Percentiles rank a stretch among this genome's conserved stretches.
phyloP scores from a whole-genome alignment of 2,113 vertebrate genomes.

The Megaleporinus macrocephalus region DNA sequence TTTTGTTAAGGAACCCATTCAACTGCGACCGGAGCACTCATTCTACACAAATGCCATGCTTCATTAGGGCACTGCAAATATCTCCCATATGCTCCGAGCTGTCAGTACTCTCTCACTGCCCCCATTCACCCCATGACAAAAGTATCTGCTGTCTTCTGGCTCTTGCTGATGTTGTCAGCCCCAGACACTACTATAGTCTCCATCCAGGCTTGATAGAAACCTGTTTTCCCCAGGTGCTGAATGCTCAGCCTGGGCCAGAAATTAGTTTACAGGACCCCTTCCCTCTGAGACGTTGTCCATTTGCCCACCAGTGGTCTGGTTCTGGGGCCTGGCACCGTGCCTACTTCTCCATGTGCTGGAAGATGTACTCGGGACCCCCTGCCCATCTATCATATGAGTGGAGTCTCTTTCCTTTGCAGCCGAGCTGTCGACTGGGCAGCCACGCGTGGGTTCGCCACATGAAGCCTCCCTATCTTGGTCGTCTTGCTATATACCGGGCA shows the following conservation, averaged over 20 bases:
- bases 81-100: constrained; percentile 30
- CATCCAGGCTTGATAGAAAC: constrained; percentile 6
- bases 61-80: constrained; percentile 24
- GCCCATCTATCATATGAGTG: constrained; percentile 34
- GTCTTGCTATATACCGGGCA: constrained; percentile 14
- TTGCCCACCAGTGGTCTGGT: constrained; percentile 32
- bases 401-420: constrained; percentile 14
- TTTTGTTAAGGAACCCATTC: neutral
- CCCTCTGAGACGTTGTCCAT: constrained; percentile 12
- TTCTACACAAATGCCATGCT: neutral
- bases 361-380: constrained; percentile 32
- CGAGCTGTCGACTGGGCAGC: constrained; percentile 37
- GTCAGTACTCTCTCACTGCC: neutral
- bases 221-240: constrained; percentile 33
- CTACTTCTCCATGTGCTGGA: constrained; percentile 27
- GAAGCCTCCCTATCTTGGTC: constrained; percentile 8
- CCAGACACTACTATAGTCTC: constrained; percentile 29
- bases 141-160: constrained; percentile 17
- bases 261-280: constrained; percentile 19
- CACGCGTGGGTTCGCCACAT: neutral
- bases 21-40: neutral
- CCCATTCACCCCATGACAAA: neutral
- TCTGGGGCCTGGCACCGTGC: constrained; percentile 19
- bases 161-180: constrained; percentile 19
- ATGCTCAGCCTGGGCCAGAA: neutral